Base-by-base conservation (phyloP, 2,888 invertebrate genomes). In the Elegia similella region DNA sequence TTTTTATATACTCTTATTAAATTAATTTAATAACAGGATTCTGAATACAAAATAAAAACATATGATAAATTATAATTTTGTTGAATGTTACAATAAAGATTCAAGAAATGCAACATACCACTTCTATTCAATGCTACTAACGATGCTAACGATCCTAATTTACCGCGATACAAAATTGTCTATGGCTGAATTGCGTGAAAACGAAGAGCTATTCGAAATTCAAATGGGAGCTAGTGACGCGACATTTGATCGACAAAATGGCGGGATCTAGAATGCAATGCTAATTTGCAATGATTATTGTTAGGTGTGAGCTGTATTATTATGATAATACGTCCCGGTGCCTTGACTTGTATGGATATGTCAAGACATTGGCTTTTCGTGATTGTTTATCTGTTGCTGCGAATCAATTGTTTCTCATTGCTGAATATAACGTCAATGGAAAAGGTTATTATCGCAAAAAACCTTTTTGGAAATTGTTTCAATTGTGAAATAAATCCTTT, bases 251-350 rank as follows among this genome's bases (percentile, higher is more conserved):
- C 56, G 60, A 58, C 61, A 62, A 65, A 64, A 59, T 62, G 62
- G 67, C 64, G 64, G 62, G 62, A 66, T 62, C 57, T 62, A 60
- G 65, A 67, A 65, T 66, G 58, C 53, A 60, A 57, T 65, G 65
- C 65, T 69, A 73, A 76, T 79, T 77, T 72, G 69, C 64, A 73
- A 74, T 76, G 72, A 77, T 75, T 73, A 73, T 71, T 73, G 75
- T 75, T 67, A 67, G 67, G 66, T 64, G 63, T 62, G 62, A 52
- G 57, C 54, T 59, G 60, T 60, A 62, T 67, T 69, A 76, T 74
- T 73, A 75, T 76, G 70, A 64, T 75, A 74, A 74, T 73, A 65
- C 56, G 63, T 57, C 38, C 16, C 52, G 42, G 34, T 17, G 32
- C 29, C 43, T 50, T 43, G 17, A 48, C 16, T 32, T 54, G 15